Evolutionary conservation across 2,888 invertebrate genomes (phyloP).

Genomic region (Cataglyphis altisquamis): DNA sequence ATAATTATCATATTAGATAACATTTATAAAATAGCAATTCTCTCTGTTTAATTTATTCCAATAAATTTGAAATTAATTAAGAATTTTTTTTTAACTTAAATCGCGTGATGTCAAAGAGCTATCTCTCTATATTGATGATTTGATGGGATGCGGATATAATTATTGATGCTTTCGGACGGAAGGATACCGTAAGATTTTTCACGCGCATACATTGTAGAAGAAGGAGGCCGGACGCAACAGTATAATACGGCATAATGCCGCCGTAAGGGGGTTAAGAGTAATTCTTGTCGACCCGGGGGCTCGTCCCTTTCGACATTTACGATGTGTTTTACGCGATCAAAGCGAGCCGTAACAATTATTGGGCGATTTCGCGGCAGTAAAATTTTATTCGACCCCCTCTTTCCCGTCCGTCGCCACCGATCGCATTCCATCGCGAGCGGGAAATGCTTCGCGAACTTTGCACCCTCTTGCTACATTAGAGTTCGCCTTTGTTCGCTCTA

Average conservation of each 20-base stretch:
- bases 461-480: not conserved
- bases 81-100: not conserved
- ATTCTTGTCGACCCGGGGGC: slow-evolving; percentile 77
- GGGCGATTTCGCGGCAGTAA: slow-evolving; percentile 85
- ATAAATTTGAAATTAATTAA: not conserved
- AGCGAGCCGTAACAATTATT: slow-evolving; percentile 86
- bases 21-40: not conserved
- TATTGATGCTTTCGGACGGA: not conserved
- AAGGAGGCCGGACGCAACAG: slow-evolving; percentile 64
- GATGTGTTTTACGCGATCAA: slow-evolving; percentile 86
- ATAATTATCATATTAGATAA: not conserved
- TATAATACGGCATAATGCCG: slow-evolving; percentile 79
- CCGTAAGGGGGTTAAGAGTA: slow-evolving; percentile 78
- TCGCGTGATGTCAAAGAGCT: not conserved
- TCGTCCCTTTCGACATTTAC: slow-evolving; percentile 84
- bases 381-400: slow-evolving; percentile 83
- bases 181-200: slow-evolving; percentile 56
- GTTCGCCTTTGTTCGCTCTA: not conserved
- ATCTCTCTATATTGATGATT: slow-evolving; percentile 28
- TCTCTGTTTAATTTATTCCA: not conserved
- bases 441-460: slow-evolving; percentile 22
- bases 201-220: not conserved
- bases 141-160: slow-evolving; percentile 53
- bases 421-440: not conserved
- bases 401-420: slow-evolving; percentile 48